Evolutionary conservation across 2,113 vertebrate species (phyloP), one percentile per base, ranked within the genome.

Genomic region (Lampris megalopsis): DNA sequence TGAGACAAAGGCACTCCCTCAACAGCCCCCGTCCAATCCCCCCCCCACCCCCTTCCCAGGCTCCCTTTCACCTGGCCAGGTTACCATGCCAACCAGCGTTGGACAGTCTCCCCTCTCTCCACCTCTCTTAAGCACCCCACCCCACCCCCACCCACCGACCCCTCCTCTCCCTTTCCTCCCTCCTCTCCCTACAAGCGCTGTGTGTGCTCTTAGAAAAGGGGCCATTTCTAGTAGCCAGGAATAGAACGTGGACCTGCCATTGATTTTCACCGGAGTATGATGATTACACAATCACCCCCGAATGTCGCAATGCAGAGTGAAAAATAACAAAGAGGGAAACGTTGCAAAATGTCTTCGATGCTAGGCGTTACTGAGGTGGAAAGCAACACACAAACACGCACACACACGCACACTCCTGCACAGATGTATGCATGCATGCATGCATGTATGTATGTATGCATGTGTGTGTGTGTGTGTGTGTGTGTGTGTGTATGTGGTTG

Each of bases 21-120:
- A 24, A 24, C 24, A 24, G 24, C 9, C 60, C 48, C 42, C 45
- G 41, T 11, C 13, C 8, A 63, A 41, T 65, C 67, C 66, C 75
- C 70, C 66, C 68, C 50, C 58, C 66, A 64, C 38, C 70, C 71
- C 81, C 80, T 82, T 89, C 81, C 85, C 90, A 84, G 84, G 79
- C 91, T 93, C 89, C 91, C 87, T 94, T 93, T 94, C 91, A 94
- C 94, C 94, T 94, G 92, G 91, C 90, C 93, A 93, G 85, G 93
- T 94, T 94, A 91, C 93, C 92, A 94, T 94, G 91, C 91, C 93
- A 94, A 94, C 94, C 90, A 89, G 82, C 89, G 89, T 91, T 68
- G 89, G 91, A 87, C 92, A 90, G 82, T 88, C 84, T 83, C 83
- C 85, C 75, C 77, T 73, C 63, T 56, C 76, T 48, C 64, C 49